phyloP scores from a whole-genome alignment of 2,888 invertebrate genomes.

The Ypsolopha scabrella region DNA sequence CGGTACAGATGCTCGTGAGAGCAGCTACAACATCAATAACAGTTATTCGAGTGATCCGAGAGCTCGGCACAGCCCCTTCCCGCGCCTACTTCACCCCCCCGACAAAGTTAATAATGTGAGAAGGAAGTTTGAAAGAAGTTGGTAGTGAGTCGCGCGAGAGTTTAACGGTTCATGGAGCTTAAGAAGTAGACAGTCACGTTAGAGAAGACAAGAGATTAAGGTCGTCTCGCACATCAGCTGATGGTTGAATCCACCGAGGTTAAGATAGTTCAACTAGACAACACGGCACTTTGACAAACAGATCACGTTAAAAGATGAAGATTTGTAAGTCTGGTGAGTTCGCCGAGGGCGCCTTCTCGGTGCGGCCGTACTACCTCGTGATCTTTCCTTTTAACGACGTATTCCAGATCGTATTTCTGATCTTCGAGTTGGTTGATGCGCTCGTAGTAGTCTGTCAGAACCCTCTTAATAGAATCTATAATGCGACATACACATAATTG shows the following conservation, averaged over 20 bases:
- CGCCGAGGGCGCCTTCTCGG: slow-evolving; percentile 34
- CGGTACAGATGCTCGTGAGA: slow-evolving; percentile 78
- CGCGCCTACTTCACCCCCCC: slow-evolving; percentile 11
- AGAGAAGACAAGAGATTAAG: slow-evolving; percentile 36
- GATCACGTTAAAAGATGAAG: slow-evolving; percentile 47
- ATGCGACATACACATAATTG: slow-evolving; percentile 48
- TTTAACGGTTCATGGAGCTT: slow-evolving; percentile 48
- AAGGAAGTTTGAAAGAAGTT: slow-evolving; percentile 42
- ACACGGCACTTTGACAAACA: slow-evolving; percentile 55
- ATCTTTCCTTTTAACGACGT: slow-evolving; percentile 98
- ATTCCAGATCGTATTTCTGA: slow-evolving; percentile 98
- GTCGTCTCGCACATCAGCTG: slow-evolving; percentile 32
- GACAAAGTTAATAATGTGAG: slow-evolving; percentile 28
- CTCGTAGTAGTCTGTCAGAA: slow-evolving; percentile 87
- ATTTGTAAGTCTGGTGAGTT: slow-evolving; percentile 57
- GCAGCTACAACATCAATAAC: slow-evolving; percentile 70
- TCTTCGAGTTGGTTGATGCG: slow-evolving; percentile 92
- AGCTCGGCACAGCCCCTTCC: neutral
- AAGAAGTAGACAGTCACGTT: slow-evolving; percentile 48
- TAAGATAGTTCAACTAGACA: slow-evolving; percentile 51
- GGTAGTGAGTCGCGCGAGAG: slow-evolving; percentile 41
- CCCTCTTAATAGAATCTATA: slow-evolving; percentile 82
- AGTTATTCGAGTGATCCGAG: slow-evolving; percentile 35
- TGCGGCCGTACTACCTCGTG: slow-evolving; percentile 86
- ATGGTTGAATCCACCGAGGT: slow-evolving; percentile 38